phyloP scores from a whole-genome alignment of 2,888 invertebrate genomes.

The Cryptus viduatorius region DNA sequence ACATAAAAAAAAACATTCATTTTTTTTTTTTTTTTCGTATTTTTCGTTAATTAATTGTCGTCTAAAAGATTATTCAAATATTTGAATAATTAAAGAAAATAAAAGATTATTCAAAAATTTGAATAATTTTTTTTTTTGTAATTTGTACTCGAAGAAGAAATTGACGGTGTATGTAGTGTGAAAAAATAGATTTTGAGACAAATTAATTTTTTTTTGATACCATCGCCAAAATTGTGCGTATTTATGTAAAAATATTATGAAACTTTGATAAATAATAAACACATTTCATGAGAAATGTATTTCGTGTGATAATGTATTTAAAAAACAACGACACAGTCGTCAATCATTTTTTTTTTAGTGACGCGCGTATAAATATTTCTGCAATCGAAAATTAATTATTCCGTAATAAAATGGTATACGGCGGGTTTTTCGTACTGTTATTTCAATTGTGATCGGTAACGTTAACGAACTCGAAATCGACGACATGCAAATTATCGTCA shows the following conservation, averaged over 20 bases:
- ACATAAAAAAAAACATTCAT: background rate
- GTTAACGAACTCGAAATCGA: slow-evolving; percentile 39
- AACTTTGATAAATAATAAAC: background rate
- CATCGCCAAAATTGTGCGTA: background rate
- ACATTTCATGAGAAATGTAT: background rate
- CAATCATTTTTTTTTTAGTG: background rate
- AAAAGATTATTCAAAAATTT: slow-evolving; percentile 2
- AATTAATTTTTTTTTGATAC: too few relatives aligned
- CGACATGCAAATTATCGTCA: slow-evolving; percentile 13
- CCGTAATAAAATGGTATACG: background rate
- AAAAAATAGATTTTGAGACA: too few relatives aligned
- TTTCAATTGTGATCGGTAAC: slow-evolving; percentile 28
- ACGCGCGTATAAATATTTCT: background rate
- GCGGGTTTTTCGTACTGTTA: background rate
- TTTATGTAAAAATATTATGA: background rate
- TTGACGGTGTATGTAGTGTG: background rate
- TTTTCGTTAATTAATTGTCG: background rate
- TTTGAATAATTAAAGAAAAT: background rate
- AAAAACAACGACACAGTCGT: background rate
- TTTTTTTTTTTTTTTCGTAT: background rate
- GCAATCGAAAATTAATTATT: slow-evolving; percentile 13
- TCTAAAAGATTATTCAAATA: background rate
- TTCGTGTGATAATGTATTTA: background rate
- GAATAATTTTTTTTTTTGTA: background rate
- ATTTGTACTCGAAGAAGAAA: background rate